Conservation (phyloP, 1,140 invertebrate species). For the Bombus confusus region DNA sequence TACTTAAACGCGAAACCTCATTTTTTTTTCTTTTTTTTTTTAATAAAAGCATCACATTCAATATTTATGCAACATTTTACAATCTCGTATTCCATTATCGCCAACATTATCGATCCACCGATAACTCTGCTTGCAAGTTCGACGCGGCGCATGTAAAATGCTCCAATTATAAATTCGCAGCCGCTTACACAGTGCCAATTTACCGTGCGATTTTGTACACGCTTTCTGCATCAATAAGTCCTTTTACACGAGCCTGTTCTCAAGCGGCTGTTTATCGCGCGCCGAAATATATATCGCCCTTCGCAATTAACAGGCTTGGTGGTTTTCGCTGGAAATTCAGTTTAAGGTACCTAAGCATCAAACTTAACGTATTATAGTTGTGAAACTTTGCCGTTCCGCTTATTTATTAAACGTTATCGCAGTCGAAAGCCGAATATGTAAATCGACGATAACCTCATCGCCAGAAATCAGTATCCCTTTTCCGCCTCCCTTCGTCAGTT, state of each 20-base stretch:
- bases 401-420: slow-evolving; percentile 56
- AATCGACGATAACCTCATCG: slow-evolving; percentile 46
- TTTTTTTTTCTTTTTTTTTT: too few species aligned
- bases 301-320: slow-evolving; percentile 49
- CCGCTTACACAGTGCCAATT: slow-evolving; percentile 19
- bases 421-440: slow-evolving; percentile 51
- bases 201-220: slow-evolving; percentile 11
- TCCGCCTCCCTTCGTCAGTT: neutral
- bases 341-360: slow-evolving; percentile 49
- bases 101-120: neutral
- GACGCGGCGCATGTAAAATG: slow-evolving; percentile 1
- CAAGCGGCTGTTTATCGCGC: slow-evolving; percentile 45
- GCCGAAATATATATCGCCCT: slow-evolving; percentile 38
- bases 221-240: slow-evolving; percentile 12
- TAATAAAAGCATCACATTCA: neutral
- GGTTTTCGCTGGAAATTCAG: slow-evolving; percentile 57
- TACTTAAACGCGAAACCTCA: too few species aligned
- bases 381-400: slow-evolving; percentile 49
- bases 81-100: neutral
- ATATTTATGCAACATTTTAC: neutral
- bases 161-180: slow-evolving; percentile 42
- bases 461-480: slow-evolving; percentile 10
- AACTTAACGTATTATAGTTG: slow-evolving; percentile 46
- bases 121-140: neutral
- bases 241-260: slow-evolving; percentile 14